phyloP scores from a whole-genome alignment of 2,888 invertebrate genomes.

The Lathronympha strigana region DNA sequence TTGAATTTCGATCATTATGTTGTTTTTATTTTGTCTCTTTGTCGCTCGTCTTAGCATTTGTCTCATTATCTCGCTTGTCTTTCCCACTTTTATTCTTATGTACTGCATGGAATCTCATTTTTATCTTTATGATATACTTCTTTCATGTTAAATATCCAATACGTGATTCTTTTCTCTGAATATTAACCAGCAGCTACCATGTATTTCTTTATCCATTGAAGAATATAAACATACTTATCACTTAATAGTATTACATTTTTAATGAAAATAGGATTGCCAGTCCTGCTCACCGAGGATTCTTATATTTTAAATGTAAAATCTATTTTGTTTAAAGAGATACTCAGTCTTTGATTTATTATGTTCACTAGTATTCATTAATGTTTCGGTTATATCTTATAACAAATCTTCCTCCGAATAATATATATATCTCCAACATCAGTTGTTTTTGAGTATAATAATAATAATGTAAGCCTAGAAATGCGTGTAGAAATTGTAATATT shows the following conservation, averaged over 20 bases:
- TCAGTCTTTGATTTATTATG: conserved; percentile 14
- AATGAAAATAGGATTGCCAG: not conserved
- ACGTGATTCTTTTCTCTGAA: not conserved
- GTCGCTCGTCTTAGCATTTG: not conserved
- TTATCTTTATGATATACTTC: not conserved
- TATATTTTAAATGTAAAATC: not conserved
- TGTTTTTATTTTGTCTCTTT: not conserved
- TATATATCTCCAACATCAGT: not conserved
- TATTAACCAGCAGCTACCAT: conserved; percentile 1
- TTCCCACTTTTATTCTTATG: not conserved
- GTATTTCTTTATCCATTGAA: not conserved
- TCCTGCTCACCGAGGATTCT: too few relatives aligned
- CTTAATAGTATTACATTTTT: not conserved
- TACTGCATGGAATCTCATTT: not conserved
- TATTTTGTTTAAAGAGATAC: conserved; percentile 10
- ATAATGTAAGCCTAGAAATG: not conserved
- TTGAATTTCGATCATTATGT: conserved; percentile 10
- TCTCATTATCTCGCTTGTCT: not conserved
- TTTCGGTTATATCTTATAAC: not conserved
- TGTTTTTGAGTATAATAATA: not conserved
- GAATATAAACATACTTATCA: not conserved
- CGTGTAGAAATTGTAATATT: not conserved
- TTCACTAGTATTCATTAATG: not conserved
- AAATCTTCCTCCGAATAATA: not conserved
- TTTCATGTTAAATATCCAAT: conserved; percentile 26